Conservation (phyloP, 2,888 invertebrate species). For the Oscheius sp. region DNA sequence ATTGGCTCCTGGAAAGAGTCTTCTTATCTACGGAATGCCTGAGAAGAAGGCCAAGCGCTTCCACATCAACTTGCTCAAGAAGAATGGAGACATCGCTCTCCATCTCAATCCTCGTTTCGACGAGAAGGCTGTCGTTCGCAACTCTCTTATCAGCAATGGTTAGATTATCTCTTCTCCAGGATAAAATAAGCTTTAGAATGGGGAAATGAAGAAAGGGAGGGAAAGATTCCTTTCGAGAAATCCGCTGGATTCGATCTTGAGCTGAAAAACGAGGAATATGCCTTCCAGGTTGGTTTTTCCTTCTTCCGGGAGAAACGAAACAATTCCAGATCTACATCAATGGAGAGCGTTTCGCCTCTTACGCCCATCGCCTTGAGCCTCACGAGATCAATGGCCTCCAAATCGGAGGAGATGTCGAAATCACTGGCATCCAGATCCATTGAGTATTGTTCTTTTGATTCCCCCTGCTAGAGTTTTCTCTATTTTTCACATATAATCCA, state of each 20-base stretch:
- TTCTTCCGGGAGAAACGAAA: not conserved
- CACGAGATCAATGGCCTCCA: constrained; percentile 68
- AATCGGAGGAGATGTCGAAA: constrained; percentile 69
- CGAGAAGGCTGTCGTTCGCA: constrained; percentile 59
- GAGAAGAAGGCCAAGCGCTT: constrained; percentile 67
- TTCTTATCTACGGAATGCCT: constrained; percentile 63
- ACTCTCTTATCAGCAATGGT: constrained; percentile 54
- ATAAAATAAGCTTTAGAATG: too few species aligned
- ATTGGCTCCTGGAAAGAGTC: constrained; percentile 65
- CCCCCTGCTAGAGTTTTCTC: not conserved
- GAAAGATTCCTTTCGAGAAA: constrained; percentile 61
- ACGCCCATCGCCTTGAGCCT: constrained; percentile 69
- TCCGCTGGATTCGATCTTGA: constrained; percentile 54
- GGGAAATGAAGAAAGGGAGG: constrained; percentile 63
- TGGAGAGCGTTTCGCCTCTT: constrained; percentile 70
- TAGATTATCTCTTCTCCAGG: too few species aligned
- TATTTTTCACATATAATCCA: not conserved
- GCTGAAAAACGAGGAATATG: constrained; percentile 59
- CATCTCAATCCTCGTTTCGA: constrained; percentile 59
- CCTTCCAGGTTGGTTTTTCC: constrained; percentile 53
- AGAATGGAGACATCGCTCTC: constrained; percentile 61
- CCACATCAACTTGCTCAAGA: constrained; percentile 59
- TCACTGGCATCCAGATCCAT: constrained; percentile 65
- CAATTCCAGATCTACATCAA: constrained; percentile 67
- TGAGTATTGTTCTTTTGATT: constrained; percentile 31